Percentiles rank a stretch among this genome's conserved stretches.
These are phyloP conservation scores for rat (Rattus norvegicus) DNA, from an alignment of 2,113 vertebrate genomes.

Conservation along the genomic window DNA sequence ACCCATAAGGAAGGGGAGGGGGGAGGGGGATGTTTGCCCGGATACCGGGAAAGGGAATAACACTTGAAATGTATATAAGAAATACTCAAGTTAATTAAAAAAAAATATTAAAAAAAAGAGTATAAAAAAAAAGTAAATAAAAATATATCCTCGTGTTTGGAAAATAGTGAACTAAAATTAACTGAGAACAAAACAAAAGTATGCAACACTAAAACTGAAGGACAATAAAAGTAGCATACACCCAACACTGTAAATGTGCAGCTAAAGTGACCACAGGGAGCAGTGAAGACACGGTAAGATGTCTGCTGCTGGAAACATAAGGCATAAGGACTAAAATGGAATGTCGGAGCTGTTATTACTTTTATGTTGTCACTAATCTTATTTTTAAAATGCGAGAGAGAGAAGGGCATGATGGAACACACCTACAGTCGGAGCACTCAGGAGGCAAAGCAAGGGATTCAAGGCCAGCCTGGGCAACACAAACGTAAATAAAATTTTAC, in stretches of 20 bases:
- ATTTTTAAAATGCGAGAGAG: slow-evolving; percentile 19
- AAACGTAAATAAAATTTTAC: neutral
- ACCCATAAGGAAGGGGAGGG: too few species aligned
- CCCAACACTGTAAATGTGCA: slow-evolving; percentile 9
- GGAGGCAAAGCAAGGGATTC: neutral
- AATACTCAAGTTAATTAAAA: too few species aligned
- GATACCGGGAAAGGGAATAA: too few species aligned
- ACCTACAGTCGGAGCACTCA: neutral
- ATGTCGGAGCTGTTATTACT: slow-evolving; percentile 19
- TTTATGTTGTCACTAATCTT: neutral
- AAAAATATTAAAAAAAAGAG: too few species aligned
- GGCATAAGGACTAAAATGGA: neutral
- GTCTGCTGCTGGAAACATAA: neutral
- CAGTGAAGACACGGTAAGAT: neutral
- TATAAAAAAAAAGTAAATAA: slow-evolving; percentile 47
- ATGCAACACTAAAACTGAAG: slow-evolving; percentile 17
- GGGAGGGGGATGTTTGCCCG: too few species aligned
- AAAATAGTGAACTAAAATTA: neutral
- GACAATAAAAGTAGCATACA: neutral
- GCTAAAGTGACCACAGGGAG: neutral
- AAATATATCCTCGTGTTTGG: neutral
- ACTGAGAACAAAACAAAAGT: slow-evolving; percentile 32
- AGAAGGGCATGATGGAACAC: neutral
- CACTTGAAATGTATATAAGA: too few species aligned
- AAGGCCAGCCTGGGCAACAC: neutral